Evolutionary conservation across 2,113 vertebrate genomes (phyloP).

Genomic region (Microtus oregoni): DNA sequence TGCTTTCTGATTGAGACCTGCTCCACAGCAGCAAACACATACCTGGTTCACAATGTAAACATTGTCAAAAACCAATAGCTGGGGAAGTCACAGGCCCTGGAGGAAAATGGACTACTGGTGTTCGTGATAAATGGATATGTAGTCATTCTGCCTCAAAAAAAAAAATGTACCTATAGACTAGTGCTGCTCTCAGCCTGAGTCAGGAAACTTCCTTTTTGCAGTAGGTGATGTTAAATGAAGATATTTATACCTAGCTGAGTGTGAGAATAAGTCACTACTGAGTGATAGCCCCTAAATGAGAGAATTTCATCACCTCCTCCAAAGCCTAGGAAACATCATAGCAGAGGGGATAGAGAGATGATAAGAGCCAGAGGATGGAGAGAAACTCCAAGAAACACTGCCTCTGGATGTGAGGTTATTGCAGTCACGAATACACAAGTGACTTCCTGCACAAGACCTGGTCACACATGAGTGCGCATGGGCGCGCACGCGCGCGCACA

Average conservation of each 20-base stretch:
- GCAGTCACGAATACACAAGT: not conserved
- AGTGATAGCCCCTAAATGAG: not conserved
- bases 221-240: not conserved
- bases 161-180: not conserved
- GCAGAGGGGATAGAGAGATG: not conserved
- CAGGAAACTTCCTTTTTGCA: not conserved
- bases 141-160: not conserved
- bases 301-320: not conserved
- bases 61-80: not conserved
- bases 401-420: not conserved
- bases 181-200: not conserved
- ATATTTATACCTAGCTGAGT: not conserved
- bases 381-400: not conserved
- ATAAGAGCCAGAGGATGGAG: not conserved
- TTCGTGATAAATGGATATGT: not conserved
- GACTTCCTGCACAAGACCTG: not conserved
- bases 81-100: not conserved
- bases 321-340: not conserved
- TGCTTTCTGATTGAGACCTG: not conserved
- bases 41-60: not conserved
- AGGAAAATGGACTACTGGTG: too few species aligned
- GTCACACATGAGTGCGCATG: not conserved
- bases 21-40: not conserved
- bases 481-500: not conserved
- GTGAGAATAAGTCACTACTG: not conserved